A percentile compares a stretch with the other conserved stretches of the same genome.
Conservation (phyloP, 2,888 invertebrate genomes). For the Epinotia nisella region DNA sequence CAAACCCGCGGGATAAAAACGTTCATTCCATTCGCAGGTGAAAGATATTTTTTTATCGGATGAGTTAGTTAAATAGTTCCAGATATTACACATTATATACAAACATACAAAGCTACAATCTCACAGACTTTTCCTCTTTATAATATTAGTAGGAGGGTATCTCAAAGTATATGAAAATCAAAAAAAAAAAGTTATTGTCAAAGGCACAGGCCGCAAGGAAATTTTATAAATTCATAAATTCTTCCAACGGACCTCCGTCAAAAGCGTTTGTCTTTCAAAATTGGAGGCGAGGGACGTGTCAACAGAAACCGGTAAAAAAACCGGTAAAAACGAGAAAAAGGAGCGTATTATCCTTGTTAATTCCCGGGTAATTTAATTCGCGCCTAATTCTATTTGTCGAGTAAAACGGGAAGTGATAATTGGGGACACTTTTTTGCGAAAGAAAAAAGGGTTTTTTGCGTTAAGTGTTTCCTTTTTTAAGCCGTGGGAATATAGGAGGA, state of each 20-base stretch:
- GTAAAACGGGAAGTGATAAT: conserved; percentile 82
- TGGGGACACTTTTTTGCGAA: conserved; percentile 75
- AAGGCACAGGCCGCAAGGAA: conserved; percentile 36
- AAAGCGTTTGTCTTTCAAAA: conserved; percentile 63
- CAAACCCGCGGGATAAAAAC: too few species aligned
- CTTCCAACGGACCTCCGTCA: conserved; percentile 26
- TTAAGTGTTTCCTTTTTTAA: conserved; percentile 59
- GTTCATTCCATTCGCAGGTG: too few species aligned
- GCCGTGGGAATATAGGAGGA: conserved; percentile 63
- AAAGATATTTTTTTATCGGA: too few species aligned
- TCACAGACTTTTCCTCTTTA: too few species aligned
- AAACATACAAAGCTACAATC: too few species aligned
- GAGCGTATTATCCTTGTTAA: conserved; percentile 81
- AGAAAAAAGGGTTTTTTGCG: conserved; percentile 65
- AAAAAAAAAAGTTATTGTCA: not conserved
- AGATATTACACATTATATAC: too few species aligned
- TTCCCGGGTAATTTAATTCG: conserved; percentile 83
- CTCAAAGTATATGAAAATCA: too few species aligned
- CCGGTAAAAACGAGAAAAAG: conserved; percentile 42
- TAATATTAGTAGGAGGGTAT: too few species aligned
- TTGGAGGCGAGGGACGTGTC: conserved; percentile 66
- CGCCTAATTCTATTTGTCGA: conserved; percentile 83
- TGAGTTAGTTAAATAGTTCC: too few species aligned
- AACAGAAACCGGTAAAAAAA: conserved; percentile 63
- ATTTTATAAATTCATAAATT: conserved; percentile 32